Percentiles rank a stretch among this genome's conserved stretches.
Conservation (phyloP, 2,888 invertebrate genomes). For the Mimumesa dahlbomi region DNA sequence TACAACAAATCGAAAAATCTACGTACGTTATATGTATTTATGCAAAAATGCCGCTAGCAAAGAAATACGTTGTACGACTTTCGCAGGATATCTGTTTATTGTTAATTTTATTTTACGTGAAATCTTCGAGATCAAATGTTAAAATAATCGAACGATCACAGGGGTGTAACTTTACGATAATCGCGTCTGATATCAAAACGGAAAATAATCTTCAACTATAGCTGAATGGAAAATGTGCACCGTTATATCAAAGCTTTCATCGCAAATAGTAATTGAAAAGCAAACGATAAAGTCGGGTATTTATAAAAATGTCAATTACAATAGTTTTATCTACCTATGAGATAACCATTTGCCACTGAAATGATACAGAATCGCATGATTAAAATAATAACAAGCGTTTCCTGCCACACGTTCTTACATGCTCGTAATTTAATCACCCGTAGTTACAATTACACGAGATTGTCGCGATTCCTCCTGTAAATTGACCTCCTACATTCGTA, state of each 20-base stretch:
- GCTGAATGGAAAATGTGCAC: background rate
- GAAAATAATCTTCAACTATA: background rate
- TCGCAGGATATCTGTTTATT: slow-evolving; percentile 2
- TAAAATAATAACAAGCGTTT: background rate
- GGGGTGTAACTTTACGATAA: background rate
- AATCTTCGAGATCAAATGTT: background rate
- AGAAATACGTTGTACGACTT: slow-evolving; percentile 13
- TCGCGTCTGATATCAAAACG: slow-evolving; percentile 4
- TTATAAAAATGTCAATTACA: too few species aligned
- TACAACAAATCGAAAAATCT: background rate
- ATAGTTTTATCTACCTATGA: too few species aligned
- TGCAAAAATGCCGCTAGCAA: slow-evolving; percentile 11
- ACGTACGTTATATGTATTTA: slow-evolving; percentile 16
- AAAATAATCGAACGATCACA: background rate
- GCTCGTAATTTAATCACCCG: slow-evolving; percentile 19
- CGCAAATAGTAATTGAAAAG: too few species aligned
- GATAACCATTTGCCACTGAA: too few species aligned
- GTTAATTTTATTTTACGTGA: background rate
- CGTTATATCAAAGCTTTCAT: too few species aligned
- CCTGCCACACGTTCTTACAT: slow-evolving; percentile 1
- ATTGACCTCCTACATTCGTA: too few species aligned
- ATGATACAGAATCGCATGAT: background rate
- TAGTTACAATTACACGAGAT: background rate
- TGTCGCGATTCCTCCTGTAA: background rate
- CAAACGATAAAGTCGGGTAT: too few species aligned